Base-by-base conservation (phyloP, 2,888 invertebrate genomes). In the Conus canariensis region DNA sequence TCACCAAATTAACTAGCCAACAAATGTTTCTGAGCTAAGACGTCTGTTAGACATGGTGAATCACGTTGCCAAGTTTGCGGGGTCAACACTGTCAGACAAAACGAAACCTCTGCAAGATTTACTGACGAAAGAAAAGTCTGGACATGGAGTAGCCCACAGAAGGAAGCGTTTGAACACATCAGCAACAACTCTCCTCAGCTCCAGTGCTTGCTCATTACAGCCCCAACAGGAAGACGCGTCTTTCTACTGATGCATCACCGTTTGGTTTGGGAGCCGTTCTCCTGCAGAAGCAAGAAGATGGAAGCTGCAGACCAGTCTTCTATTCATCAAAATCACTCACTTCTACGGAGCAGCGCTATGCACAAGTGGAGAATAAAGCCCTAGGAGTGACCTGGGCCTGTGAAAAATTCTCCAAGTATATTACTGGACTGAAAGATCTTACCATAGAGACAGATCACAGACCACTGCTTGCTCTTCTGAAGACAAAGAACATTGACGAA, bases 41-140 rank as follows among this genome's bases (percentile, higher is more conserved):
- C 8, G 22, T 45, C 45, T 45, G 45, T 45, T 45, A 1, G 85
- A 85, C 56, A 90, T 85, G 86, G 90, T 86, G 9, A 90, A 90
- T 67, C 90, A 90, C 58, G 86, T 90, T 25, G 56, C n/a, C 56
- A 90, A 90, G 77, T 90, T 90, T 59, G 86, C 64, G 16, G 59
- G 19, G 4, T 14, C 22, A 19, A 9, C 59, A 14, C n/a, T 86
- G 12, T 12, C 86, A 74, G 90, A 86, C 10, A 25, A 22, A 10
- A 85, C 19, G 5, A 77, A 70, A 45, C 64, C 85, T 12, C 85
- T 89, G 45, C 56, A 85, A 74, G 90, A 86, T 25, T 58, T 86
- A 56, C 74, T 90, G 82, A 90, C 85, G 58, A 60, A 85, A 56
- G 82, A 90, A 56, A 86, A 60, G 90, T 12, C 16, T 82, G 82